Evolutionary conservation across 2,888 invertebrate species (phyloP).

Genomic region (Ochropleura plecta): DNA sequence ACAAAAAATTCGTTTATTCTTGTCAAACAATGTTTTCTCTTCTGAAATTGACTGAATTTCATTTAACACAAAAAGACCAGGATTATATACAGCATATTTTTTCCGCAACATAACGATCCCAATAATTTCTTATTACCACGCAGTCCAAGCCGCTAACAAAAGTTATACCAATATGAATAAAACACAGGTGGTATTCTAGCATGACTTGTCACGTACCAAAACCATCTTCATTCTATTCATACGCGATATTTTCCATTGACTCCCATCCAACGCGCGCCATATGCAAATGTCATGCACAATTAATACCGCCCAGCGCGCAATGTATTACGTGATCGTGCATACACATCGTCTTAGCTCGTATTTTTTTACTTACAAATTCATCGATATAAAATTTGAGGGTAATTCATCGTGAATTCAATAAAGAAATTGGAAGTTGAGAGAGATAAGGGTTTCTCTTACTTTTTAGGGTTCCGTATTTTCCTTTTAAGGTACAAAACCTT

Average conservation of each 20-base stretch:
- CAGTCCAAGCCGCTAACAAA: background rate
- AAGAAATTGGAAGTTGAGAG: background rate
- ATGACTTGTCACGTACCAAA: conserved; percentile 6
- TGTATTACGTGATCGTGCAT: conserved; percentile 55
- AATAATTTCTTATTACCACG: background rate
- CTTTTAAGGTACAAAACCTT: no score
- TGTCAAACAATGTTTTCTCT: no score
- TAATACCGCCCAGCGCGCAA: conserved; percentile 49
- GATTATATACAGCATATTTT: background rate
- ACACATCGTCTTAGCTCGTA: conserved; percentile 15
- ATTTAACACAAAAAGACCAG: no score
- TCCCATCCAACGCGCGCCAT: conserved; percentile 35
- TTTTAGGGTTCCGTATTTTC: background rate
- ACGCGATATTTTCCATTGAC: conserved; percentile 16
- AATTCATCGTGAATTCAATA: conserved; percentile 7
- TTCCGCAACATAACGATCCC: background rate
- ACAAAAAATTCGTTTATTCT: no score
- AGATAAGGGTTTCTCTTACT: background rate
- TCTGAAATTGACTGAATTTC: no score
- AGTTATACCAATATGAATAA: background rate
- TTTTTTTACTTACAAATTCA: conserved; percentile 34
- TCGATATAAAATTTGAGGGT: conserved; percentile 12
- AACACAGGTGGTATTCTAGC: conserved; percentile 3
- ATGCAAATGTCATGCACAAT: conserved; percentile 52
- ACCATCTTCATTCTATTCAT: conserved; percentile 2